Evolutionary conservation across 2,888 invertebrate genomes (phyloP), one percentile per base, ranked within the genome.

Genomic region (Mycogona germanica): DNA sequence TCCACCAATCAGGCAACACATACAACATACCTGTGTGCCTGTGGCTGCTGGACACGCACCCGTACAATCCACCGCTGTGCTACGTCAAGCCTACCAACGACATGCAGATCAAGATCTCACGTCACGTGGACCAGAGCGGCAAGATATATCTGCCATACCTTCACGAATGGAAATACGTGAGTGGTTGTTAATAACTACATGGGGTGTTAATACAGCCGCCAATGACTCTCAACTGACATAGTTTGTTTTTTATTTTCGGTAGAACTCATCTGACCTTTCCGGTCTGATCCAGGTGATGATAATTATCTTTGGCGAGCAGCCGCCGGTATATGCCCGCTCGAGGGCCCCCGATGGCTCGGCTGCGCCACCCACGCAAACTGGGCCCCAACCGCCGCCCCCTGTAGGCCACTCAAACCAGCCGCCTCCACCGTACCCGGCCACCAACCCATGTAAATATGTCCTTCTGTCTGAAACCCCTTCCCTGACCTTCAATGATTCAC

Each of bases 1-100:
- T n/a, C n/a, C n/a, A n/a, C n/a, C n/a, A 30, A 12, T 47, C 64
- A 84, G 84, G 81, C 56, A 75, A 77, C 55, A 78, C 76, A 44
- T 99, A 98, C 72, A 91, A 97, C 73, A 98, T 98, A 69, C 98
- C 98, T 14, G 81, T 99, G 38, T 85, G 87, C 67, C 83, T 98
- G 64, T 97, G 92, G 89, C 68, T 98, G 48, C 84, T 92, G 81
- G 93, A 97, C 67, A 95, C 93, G 3, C 93, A 98, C 76, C 98
- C 98, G 0, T 82, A 86, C 67, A 87, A 92, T 73, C 91, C 96
- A 32, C 98, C 98, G 0, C 82, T 97, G 73, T 76, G 75, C 44
- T 77, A 69, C 64, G 96, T 98, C 0, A 87, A 82, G 70, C 98
- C 98, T 9, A 98, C 98, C 4, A 66, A 81, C 30, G 87, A 87